Evolutionary conservation across 1,140 invertebrate genomes (phyloP).

Genomic region (Leptonema lineaticorne): DNA sequence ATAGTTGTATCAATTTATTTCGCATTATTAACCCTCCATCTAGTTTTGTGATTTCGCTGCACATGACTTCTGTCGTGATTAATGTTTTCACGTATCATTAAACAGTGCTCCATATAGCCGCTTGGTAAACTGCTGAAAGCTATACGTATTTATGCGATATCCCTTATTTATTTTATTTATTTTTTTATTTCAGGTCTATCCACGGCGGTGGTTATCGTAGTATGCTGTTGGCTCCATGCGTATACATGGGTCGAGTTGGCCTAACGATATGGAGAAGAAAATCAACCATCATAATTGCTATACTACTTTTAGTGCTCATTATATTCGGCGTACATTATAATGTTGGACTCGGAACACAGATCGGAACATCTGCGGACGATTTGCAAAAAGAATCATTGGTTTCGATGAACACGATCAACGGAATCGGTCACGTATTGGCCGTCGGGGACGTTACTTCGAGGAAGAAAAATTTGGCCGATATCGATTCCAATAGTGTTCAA

Average conservation of each 20-base stretch:
- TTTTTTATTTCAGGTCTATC: conserved; percentile 10
- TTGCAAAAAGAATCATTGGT: conserved; percentile 32
- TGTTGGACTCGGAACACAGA: conserved; percentile 26
- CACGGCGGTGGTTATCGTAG: conserved; percentile 4
- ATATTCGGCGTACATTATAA: conserved; percentile 40
- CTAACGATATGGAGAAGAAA: conserved; percentile 39
- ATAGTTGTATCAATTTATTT: background rate
- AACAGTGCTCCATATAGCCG: conserved; percentile 2
- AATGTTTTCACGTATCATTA: conserved; percentile 7
- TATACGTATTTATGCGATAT: background rate
- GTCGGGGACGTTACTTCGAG: conserved; percentile 9
- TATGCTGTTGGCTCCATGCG: conserved; percentile 38
- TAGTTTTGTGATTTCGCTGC: background rate
- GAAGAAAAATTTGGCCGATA: conserved; percentile 34
- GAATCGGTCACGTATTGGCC: background rate
- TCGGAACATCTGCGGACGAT: conserved; percentile 1
- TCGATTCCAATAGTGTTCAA: conserved; percentile 34
- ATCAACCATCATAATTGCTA: conserved; percentile 38
- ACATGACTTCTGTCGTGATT: background rate
- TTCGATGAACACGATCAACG: conserved; percentile 15
- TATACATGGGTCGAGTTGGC: conserved; percentile 37
- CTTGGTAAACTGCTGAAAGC: background rate
- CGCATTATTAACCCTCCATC: conserved; percentile 4
- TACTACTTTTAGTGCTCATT: conserved; percentile 33
- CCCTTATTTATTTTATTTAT: background rate